These are phyloP conservation scores for Accipiter cooperii DNA, from an alignment of 2,113 vertebrate species.

Conservation along the genomic window DNA sequence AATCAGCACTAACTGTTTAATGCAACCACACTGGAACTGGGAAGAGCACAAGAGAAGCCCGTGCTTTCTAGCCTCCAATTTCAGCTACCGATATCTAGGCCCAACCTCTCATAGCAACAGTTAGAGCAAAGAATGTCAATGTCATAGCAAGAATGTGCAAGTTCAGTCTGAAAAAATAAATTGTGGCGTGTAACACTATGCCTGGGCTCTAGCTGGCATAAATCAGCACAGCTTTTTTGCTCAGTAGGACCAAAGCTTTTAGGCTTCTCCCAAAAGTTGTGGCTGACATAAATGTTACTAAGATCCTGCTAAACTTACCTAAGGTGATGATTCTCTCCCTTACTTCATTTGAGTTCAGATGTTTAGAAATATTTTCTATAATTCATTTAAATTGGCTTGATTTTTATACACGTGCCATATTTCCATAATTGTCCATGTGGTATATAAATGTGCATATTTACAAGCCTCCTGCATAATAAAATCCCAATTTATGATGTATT, in stretches of 20 bases:
- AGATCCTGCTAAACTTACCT: background rate
- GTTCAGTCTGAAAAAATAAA: constrained; percentile 27
- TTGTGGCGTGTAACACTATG: background rate
- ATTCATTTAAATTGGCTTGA: background rate
- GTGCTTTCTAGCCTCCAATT: background rate
- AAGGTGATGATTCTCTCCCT: background rate
- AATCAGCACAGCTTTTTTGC: background rate
- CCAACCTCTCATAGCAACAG: background rate
- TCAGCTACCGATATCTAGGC: background rate
- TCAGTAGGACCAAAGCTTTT: background rate
- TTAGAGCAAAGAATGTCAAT: constrained; percentile 10
- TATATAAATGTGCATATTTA: background rate
- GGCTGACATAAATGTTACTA: background rate
- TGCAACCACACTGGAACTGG: background rate
- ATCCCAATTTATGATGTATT: background rate
- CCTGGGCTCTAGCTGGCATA: background rate
- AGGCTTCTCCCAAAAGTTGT: background rate
- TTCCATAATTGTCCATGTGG: background rate
- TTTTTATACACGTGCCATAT: background rate
- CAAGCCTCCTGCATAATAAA: background rate
- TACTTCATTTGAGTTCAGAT: background rate
- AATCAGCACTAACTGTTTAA: background rate
- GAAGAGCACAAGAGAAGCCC: background rate
- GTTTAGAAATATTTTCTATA: background rate
- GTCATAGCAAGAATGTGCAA: background rate